Evolutionary conservation across 2,888 invertebrate genomes (phyloP), one percentile per base, ranked within the genome.

Genomic region (Taphrorychus bicolor): DNA sequence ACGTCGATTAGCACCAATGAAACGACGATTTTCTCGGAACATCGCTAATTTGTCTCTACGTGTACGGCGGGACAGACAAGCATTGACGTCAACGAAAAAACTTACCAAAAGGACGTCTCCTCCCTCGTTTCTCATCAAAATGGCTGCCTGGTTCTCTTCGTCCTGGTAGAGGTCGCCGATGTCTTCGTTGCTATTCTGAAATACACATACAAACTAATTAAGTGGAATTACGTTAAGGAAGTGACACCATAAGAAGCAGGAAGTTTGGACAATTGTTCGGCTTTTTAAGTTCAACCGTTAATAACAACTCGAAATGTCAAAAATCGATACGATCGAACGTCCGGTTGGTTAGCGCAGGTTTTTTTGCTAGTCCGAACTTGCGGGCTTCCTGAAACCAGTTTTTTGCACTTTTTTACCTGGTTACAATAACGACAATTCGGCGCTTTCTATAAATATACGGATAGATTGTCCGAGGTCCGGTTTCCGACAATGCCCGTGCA

Each of bases 111-210:
- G 86, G 74, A 95, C 85, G 79, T 90, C 90, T 80, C 90, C 91
- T 67, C 89, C 86, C 80, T 95, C 93, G 75, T 89, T 89, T 78
- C 93, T 88, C 80, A 96, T 88, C 69, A 95, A 85, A 76, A 96
- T 87, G 3, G 96, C 95, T 7, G 96, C 95, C 83, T 93, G 90
- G 77, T 92, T 94, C 70, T 87, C 86, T 77, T 91, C 89, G 81
- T 96, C 96, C 82, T 96, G 95, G 83, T 93, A 96, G 48, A 93
- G 86, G 71, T 94, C 92, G 14, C 95, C 96, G 67, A 95, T 85
- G 69, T 93, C 90, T 75, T 89, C 88, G 59, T 86, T 85, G 4
- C 14, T 21, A 11, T 17, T 51, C 51, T 51, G 17, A 22, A 51
- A n/a, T n/a, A n/a, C n/a, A n/a, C n/a, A n/a, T n/a, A n/a, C n/a